Percentiles rank a stretch among this genome's conserved stretches.
These are phyloP conservation scores for Morpho helenor DNA, from an alignment of 2,888 invertebrate genomes.

Conservation along the genomic window DNA sequence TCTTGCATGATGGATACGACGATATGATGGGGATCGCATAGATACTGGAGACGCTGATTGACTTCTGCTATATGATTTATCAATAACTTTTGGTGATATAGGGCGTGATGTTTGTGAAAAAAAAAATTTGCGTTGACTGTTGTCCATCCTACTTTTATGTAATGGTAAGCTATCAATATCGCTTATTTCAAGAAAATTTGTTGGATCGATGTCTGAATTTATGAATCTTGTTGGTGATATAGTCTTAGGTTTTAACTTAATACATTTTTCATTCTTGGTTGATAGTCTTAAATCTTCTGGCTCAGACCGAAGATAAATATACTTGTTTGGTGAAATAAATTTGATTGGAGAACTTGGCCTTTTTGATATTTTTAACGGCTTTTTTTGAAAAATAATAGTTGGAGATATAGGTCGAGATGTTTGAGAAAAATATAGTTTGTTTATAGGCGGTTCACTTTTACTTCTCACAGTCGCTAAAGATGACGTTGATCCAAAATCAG, in stretches of 20 bases:
- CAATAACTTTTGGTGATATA: conserved; percentile 56
- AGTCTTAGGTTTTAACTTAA: conserved; percentile 33
- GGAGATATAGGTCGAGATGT: conserved; percentile 69
- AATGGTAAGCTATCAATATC: conserved; percentile 19
- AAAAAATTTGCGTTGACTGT: conserved; percentile 48
- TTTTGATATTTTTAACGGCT: conserved; percentile 39
- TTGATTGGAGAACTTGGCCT: conserved; percentile 34
- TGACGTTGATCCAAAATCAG: conserved; percentile 65
- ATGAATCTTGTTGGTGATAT: conserved; percentile 54
- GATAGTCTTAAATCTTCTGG: conserved; percentile 53
- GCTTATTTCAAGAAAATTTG: conserved; percentile 48
- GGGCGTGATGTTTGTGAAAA: conserved; percentile 67
- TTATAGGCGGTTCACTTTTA: conserved; percentile 81
- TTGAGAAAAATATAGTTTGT: conserved; percentile 72
- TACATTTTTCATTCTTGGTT: conserved; percentile 35
- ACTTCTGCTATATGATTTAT: conserved; percentile 46
- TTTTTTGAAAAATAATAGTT: conserved; percentile 52
- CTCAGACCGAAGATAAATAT: conserved; percentile 55
- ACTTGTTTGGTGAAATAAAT: conserved; percentile 49
- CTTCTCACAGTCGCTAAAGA: conserved; percentile 78
- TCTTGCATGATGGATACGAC: conserved; percentile 80
- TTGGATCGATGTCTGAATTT: conserved; percentile 58
- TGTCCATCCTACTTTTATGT: conserved; percentile 35
- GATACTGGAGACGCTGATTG: conserved; percentile 79
- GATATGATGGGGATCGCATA: conserved; percentile 82